Evolutionary conservation across 2,113 vertebrate species (phyloP).

Genomic region (Thalassarche chlororhynchos): DNA sequence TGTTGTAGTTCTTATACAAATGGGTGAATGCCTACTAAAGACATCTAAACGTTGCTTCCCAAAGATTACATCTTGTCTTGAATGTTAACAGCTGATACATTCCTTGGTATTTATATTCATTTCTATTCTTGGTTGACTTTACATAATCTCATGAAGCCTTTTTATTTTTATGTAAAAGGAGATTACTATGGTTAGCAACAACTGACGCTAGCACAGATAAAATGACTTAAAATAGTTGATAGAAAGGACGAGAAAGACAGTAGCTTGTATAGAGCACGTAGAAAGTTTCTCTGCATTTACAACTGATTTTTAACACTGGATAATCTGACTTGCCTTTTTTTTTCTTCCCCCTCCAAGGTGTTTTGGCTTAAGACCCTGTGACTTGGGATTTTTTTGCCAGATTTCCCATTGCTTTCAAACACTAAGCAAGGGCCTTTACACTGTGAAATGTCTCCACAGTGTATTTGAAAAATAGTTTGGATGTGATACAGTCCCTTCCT

Average conservation of each 20-base stretch:
- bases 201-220: background rate
- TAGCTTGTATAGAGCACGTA: background rate
- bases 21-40: background rate
- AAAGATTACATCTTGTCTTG: background rate
- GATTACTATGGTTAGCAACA: slow-evolving; percentile 28
- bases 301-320: background rate
- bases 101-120: background rate
- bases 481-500: background rate
- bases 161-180: background rate
- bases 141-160: background rate
- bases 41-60: background rate
- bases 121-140: slow-evolving; percentile 33
- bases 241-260: background rate
- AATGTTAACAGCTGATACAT: background rate
- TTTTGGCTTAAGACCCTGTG: background rate
- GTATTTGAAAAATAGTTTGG: background rate
- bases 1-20: no score
- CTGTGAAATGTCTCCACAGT: background rate
- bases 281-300: background rate
- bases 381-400: background rate
- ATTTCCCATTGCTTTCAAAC: background rate
- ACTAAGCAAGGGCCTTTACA: background rate
- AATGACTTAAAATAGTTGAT: background rate
- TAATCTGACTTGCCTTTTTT: background rate
- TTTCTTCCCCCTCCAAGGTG: no score